Percentiles rank a stretch among this genome's conserved stretches.
These are phyloP conservation scores for Bruchidius siliquastri DNA, from an alignment of 2,888 invertebrate genomes.

Conservation along the genomic window DNA sequence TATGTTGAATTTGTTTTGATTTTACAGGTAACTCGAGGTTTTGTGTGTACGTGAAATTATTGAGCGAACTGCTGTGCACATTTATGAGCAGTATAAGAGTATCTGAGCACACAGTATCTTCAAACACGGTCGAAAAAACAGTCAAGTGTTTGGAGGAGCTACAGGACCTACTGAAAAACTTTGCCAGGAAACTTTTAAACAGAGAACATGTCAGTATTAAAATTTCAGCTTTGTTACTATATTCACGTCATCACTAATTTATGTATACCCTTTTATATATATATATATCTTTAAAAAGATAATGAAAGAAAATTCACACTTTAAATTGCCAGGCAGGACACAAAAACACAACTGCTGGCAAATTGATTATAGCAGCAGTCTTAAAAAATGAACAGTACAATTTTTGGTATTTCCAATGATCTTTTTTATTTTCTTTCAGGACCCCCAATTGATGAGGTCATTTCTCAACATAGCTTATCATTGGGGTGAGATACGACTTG, in stretches of 20 bases:
- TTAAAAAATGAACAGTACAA: too few species aligned
- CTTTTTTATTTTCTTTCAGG: constrained; percentile 34
- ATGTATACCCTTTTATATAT: too few species aligned
- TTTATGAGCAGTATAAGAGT: constrained; percentile 38
- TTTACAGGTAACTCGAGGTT: constrained; percentile 25
- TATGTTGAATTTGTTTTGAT: not conserved
- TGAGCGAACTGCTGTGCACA: constrained; percentile 33
- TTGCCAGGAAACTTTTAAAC: constrained; percentile 37
- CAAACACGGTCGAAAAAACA: constrained; percentile 36
- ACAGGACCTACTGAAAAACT: constrained; percentile 34
- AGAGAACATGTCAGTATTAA: constrained; percentile 40
- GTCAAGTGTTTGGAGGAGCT: constrained; percentile 35
- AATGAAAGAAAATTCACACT: too few species aligned
- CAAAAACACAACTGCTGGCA: too few species aligned
- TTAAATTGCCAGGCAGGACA: too few species aligned
- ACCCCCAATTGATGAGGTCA: constrained; percentile 38
- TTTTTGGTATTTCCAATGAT: too few species aligned
- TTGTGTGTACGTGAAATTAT: constrained; percentile 35
- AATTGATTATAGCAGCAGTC: too few species aligned
- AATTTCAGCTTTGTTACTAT: too few species aligned
- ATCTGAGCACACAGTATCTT: constrained; percentile 38
- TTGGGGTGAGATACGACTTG: constrained; percentile 42
- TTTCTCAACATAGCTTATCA: constrained; percentile 40
- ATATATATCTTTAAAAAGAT: too few species aligned
- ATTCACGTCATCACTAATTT: too few species aligned